Evolutionary conservation across 2,888 invertebrate species (phyloP).

Genomic region (Thalpophila matura): DNA sequence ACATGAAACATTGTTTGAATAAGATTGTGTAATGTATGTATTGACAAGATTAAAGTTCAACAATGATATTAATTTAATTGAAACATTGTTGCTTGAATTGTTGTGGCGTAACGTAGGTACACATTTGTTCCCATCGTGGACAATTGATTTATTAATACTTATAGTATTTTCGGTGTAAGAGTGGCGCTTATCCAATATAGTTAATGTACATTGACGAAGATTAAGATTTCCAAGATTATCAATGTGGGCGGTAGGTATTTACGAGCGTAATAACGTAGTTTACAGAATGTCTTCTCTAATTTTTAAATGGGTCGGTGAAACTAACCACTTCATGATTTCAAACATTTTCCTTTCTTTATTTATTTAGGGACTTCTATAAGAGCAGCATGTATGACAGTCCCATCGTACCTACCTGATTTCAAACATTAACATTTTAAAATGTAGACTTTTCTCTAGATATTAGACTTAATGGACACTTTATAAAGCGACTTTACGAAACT

Average conservation of each 20-base stretch:
- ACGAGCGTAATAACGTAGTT: conserved; percentile 8
- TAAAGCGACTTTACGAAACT: conserved; percentile 42
- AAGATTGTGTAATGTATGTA: conserved; percentile 11
- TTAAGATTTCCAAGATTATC: conserved; percentile 16
- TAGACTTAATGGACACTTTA: conserved; percentile 39
- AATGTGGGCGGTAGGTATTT: conserved; percentile 23
- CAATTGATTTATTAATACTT: conserved; percentile 40
- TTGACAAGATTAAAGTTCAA: conserved; percentile 18
- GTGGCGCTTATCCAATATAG: conserved; percentile 40
- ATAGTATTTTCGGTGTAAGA: neutral
- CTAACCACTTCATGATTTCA: conserved; percentile 9
- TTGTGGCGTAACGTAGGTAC: conserved; percentile 18
- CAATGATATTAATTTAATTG: conserved; percentile 22
- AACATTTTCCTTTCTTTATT: too few relatives aligned
- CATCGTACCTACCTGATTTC: conserved; percentile 3
- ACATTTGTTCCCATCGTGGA: conserved; percentile 29
- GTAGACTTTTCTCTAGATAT: conserved; percentile 23
- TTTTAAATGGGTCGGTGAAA: conserved; percentile 13
- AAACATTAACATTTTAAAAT: conserved; percentile 20
- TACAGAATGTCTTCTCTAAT: conserved; percentile 15
- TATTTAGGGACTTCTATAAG: too few relatives aligned
- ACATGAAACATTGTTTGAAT: neutral
- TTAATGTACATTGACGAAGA: conserved; percentile 16
- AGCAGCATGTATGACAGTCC: too few relatives aligned
- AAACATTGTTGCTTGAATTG: conserved; percentile 14